Conservation (phyloP, 2,888 invertebrate species). For the Frankliniella intonsa region DNA sequence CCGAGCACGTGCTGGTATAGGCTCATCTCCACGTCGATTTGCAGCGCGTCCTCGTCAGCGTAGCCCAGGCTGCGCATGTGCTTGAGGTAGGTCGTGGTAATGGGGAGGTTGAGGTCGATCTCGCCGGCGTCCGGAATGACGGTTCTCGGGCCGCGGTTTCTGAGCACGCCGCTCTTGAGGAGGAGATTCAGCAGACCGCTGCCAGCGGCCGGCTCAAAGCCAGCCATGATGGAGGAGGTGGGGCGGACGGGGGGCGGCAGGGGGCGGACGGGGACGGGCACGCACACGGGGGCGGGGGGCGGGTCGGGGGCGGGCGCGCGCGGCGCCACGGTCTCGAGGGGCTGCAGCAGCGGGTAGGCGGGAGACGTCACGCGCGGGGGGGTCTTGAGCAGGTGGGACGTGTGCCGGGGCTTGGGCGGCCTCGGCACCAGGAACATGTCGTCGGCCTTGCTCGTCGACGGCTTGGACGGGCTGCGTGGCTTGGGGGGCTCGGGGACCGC, state of each 20-base stretch:
- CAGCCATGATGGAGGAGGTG: constrained; percentile 35
- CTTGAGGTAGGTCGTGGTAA: constrained; percentile 84
- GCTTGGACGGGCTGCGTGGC: neutral
- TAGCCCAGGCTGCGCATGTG: constrained; percentile 71
- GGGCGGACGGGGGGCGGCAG: constrained; percentile 32
- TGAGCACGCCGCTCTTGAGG: constrained; percentile 35
- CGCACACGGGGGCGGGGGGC: constrained; percentile 37
- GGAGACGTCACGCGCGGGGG: constrained; percentile 43
- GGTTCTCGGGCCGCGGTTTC: constrained; percentile 39
- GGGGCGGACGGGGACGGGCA: constrained; percentile 40
- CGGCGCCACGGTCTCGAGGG: constrained; percentile 34
- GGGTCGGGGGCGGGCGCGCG: constrained; percentile 35
- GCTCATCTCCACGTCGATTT: constrained; percentile 59
- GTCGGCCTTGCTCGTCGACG: neutral
- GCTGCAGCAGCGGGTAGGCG: constrained; percentile 35
- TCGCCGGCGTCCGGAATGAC: constrained; percentile 48
- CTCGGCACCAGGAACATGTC: constrained; percentile 16
- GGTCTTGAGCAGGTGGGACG: constrained; percentile 34
- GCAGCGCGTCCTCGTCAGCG: constrained; percentile 57
- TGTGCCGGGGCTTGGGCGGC: constrained; percentile 22
- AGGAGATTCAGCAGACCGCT: constrained; percentile 46
- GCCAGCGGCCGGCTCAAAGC: constrained; percentile 42
- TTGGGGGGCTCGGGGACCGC: neutral
- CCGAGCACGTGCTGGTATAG: neutral
- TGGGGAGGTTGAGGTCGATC: constrained; percentile 79